Evolutionary conservation across 2,113 vertebrate species (phyloP), one percentile per base, ranked within the genome.

Genomic region (Procavia capensis): DNA sequence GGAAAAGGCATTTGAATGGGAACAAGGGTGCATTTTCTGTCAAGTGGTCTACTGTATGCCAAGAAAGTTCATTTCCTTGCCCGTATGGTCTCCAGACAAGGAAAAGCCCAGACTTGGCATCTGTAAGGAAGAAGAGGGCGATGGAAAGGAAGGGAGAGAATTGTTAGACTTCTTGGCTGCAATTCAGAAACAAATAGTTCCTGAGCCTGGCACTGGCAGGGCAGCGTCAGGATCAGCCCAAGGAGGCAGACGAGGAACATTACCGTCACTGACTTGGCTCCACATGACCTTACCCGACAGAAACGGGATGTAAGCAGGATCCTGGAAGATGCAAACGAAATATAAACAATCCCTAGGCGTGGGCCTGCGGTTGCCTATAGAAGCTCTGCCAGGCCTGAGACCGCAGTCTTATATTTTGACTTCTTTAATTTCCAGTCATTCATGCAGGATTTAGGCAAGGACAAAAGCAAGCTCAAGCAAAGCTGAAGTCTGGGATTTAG

Each of bases 181-280:
- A 89, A 90, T 84, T 97, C 97, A 98, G 94, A 98, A 96, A 95
- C 96, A 98, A 96, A 96, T 92, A 97, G 94, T 98, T 97, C 96
- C 94, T 22, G 31, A 88, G 96, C 79, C 96, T 94, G 97, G 95
- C 95, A 94, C 90, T 96, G 96, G 96, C 39, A 1, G 76, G 79
- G 90, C 84, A 50, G 84, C 41, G 50, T 91, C 84, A 91, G 91
- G 92, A 91, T 74, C 85, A 36, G 75, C 70, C 93, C 66, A 16
- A 72, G 90, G 64, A 96, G 94, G 72, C 81, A 64, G 94, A 91
- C 82, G 13, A 86, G 93, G 95, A 84, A 86, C 85, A 70, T 92
- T 74, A 83, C 85, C 34, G 6, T 34, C 87, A 61, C 78, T 41
- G 66, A 84, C 91, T 93, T 95, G 96, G 96, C 97, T 96, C 95